Conservation (phyloP, 2,113 vertebrate species). For the Gadus chalcogrammus region DNA sequence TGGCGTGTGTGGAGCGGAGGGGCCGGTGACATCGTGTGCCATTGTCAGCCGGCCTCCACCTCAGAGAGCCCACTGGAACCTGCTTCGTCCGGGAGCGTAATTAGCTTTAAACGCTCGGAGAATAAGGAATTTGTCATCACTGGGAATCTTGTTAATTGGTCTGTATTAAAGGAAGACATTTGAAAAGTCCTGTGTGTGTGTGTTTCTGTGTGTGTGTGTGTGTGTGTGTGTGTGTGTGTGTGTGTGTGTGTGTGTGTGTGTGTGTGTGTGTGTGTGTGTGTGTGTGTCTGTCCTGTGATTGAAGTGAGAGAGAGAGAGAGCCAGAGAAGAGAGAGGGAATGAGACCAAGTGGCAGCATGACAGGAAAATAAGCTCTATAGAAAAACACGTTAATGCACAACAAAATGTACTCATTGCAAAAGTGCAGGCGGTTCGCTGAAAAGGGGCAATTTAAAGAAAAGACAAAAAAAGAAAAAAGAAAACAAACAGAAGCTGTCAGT, state of each 20-base stretch:
- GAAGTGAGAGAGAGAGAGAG: neutral
- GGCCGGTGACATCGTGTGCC: conserved; percentile 86
- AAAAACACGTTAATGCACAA: too few species aligned
- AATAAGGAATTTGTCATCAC: conserved; percentile 91
- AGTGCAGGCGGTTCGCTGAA: too few species aligned
- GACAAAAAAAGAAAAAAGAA: too few species aligned
- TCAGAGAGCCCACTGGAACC: conserved; percentile 77
- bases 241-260: conserved; percentile 15
- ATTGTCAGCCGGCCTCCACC: conserved; percentile 76
- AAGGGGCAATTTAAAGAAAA: too few species aligned
- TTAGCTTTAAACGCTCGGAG: conserved; percentile 87
- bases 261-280: conserved; percentile 20
- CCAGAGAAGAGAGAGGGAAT: conserved; percentile 9
- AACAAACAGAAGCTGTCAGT: too few species aligned
- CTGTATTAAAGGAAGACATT: conserved; percentile 86
- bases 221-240: conserved; percentile 4
- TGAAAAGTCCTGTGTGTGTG: conserved; percentile 63
- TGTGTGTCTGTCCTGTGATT: conserved; percentile 10
- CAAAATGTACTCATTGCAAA: too few species aligned
- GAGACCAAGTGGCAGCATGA: neutral
- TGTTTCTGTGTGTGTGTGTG: neutral
- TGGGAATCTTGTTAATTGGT: conserved; percentile 86
- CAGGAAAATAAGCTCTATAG: too few species aligned
- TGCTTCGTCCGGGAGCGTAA: conserved; percentile 84
- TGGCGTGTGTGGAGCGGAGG: conserved; percentile 75